phyloP scores from a whole-genome alignment of 2,113 vertebrate genomes.

The Bos indicus region DNA sequence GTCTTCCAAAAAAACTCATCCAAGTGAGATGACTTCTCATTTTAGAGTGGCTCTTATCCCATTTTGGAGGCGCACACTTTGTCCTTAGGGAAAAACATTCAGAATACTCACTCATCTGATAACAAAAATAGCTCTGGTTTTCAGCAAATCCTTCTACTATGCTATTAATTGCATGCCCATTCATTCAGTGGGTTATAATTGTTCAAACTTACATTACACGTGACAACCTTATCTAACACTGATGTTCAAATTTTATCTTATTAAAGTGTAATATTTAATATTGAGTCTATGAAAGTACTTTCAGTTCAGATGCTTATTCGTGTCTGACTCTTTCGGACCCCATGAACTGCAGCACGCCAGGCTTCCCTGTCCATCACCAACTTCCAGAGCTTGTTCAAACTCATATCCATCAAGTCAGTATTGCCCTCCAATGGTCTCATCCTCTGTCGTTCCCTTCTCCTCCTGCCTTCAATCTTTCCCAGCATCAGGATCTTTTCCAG shows the following conservation, averaged over 20 bases:
- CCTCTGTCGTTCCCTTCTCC: not conserved
- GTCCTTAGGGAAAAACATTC: constrained; percentile 61
- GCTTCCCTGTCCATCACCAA: not conserved
- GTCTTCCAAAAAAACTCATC: constrained; percentile 69
- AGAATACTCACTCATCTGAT: constrained; percentile 45
- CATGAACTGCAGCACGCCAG: not conserved
- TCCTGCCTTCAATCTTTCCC: not conserved
- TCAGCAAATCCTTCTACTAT: constrained; percentile 41
- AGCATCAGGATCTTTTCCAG: not conserved
- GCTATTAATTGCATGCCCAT: constrained; percentile 28
- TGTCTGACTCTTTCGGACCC: not conserved
- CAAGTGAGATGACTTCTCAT: constrained; percentile 67
- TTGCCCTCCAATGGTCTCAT: not conserved
- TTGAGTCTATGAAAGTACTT: not conserved
- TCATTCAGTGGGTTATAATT: constrained; percentile 6
- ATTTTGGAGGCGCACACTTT: constrained; percentile 47
- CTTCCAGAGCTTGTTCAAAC: not conserved
- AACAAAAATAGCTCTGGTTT: constrained; percentile 63
- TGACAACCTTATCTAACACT: not conserved
- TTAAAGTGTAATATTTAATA: constrained; percentile 16
- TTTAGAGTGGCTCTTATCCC: constrained; percentile 60
- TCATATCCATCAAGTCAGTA: not conserved
- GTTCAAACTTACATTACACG: not conserved
- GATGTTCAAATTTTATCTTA: not conserved
- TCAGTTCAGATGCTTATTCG: not conserved